These are phyloP conservation scores for Pelodiscus sinensis DNA, from an alignment of 2,113 vertebrate genomes.

Conservation along the genomic window DNA sequence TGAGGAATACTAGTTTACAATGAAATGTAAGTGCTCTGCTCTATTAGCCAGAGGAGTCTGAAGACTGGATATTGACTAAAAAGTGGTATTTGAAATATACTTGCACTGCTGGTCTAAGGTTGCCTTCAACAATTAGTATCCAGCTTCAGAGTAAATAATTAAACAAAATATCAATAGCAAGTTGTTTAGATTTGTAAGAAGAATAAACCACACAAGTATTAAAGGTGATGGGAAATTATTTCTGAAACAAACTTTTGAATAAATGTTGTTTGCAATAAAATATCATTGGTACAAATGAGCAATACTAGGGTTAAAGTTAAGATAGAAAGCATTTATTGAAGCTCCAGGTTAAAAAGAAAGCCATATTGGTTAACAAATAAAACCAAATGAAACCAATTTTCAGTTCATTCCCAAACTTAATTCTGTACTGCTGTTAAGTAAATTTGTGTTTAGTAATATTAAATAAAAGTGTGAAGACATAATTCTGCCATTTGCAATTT, in stretches of 20 bases:
- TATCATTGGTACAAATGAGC: constrained; percentile 18
- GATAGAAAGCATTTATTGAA: constrained; percentile 7
- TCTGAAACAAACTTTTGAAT: constrained; percentile 67
- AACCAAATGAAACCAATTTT: constrained; percentile 40
- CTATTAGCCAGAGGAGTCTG: constrained; percentile 22
- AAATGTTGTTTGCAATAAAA: constrained; percentile 41
- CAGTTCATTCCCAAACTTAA: neutral
- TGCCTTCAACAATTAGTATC: neutral
- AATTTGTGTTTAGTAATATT: neutral
- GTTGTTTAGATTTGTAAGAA: constrained; percentile 27
- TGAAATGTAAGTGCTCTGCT: constrained; percentile 20
- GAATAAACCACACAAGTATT: constrained; percentile 1
- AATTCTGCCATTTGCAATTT: constrained; percentile 20
- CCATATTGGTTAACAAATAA: constrained; percentile 68
- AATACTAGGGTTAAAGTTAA: constrained; percentile 41
- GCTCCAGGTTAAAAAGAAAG: constrained; percentile 32
- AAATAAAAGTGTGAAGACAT: constrained; percentile 27
- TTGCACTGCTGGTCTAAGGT: constrained; percentile 2
- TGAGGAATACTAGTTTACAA: neutral
- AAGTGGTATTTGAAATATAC: constrained; percentile 28
- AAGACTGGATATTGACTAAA: constrained; percentile 3
- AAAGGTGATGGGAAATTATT: constrained; percentile 57
- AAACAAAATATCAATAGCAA: neutral
- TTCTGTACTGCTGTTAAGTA: constrained; percentile 25
- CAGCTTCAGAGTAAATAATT: constrained; percentile 20